These are phyloP conservation scores for Poeciliopsis presidionis DNA, from an alignment of 2,797 vertebrate species.

Conservation along the genomic window DNA sequence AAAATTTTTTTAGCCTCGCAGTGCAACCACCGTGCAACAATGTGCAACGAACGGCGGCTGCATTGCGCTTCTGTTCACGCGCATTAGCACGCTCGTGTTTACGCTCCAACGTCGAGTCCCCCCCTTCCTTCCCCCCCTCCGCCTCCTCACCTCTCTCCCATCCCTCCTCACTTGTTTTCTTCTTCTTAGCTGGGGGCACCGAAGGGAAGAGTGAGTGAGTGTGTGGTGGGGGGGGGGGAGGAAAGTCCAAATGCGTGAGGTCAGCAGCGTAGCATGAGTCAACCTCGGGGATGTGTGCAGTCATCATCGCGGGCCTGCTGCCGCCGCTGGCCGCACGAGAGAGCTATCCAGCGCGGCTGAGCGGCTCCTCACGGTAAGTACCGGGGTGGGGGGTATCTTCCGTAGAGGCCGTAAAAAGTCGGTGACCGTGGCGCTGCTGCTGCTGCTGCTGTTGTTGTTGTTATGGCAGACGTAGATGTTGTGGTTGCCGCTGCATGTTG, in stretches of 20 bases:
- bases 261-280: constrained; percentile 84
- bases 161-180: constrained; percentile 34
- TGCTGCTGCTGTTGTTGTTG: neutral
- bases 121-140: neutral
- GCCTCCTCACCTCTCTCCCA: neutral
- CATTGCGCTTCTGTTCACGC: constrained; percentile 46
- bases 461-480: neutral
- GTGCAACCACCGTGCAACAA: constrained; percentile 67
- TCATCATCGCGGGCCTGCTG: constrained; percentile 64
- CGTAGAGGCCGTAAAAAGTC: constrained; percentile 1
- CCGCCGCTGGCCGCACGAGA: constrained; percentile 41
- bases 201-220: too few species aligned
- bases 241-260: constrained; percentile 75
- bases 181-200: constrained; percentile 47
- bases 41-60: constrained; percentile 64
- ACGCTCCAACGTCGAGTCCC: constrained; percentile 20
- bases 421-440: constrained; percentile 13
- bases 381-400: neutral
- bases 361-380: constrained; percentile 71
- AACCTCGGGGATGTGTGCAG: constrained; percentile 82
- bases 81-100: constrained; percentile 44
- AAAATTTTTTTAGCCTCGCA: neutral
- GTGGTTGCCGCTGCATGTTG: constrained; percentile 25
- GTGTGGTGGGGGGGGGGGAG: rapidly evolving
- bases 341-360: constrained; percentile 22